phyloP scores from a whole-genome alignment of 2,888 invertebrate species.

The Ashinkailepas kermadecensis region DNA sequence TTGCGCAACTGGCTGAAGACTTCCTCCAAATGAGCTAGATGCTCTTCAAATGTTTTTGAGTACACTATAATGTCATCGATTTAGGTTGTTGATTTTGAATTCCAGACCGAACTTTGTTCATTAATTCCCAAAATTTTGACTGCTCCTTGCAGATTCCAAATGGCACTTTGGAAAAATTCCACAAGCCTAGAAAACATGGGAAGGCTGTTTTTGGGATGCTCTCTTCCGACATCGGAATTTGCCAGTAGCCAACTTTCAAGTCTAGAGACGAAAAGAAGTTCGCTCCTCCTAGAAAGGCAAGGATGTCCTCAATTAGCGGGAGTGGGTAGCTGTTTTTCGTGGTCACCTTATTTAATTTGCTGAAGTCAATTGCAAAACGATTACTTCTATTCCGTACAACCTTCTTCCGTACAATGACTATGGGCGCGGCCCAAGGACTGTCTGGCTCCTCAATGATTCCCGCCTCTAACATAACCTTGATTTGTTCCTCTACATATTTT shows the following conservation, averaged over 20 bases:
- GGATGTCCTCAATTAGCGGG: too few relatives aligned
- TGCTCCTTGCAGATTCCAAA: neutral
- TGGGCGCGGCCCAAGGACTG: too few relatives aligned
- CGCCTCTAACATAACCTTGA: too few relatives aligned
- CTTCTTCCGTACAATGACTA: too few relatives aligned
- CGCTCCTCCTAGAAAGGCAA: neutral
- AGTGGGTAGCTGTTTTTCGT: too few relatives aligned
- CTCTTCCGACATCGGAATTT: neutral
- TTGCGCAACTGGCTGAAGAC: neutral
- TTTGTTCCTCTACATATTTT: too few relatives aligned
- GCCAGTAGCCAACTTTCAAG: neutral
- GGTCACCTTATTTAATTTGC: too few relatives aligned
- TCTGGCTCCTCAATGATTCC: too few relatives aligned
- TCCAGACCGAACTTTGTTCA: neutral
- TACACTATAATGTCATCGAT: neutral
- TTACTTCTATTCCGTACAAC: too few relatives aligned
- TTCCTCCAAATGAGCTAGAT: neutral
- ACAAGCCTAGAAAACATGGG: neutral
- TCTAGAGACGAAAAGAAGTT: neutral
- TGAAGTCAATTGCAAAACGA: too few relatives aligned
- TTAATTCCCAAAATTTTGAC: neutral
- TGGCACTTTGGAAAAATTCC: neutral
- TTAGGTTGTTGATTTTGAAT: neutral
- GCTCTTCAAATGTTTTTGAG: neutral
- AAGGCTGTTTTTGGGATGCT: neutral